Percentiles rank a stretch among this genome's conserved stretches.
phyloP scores from a whole-genome alignment of 2,888 invertebrate species.

The Coenonympha glycerion region DNA sequence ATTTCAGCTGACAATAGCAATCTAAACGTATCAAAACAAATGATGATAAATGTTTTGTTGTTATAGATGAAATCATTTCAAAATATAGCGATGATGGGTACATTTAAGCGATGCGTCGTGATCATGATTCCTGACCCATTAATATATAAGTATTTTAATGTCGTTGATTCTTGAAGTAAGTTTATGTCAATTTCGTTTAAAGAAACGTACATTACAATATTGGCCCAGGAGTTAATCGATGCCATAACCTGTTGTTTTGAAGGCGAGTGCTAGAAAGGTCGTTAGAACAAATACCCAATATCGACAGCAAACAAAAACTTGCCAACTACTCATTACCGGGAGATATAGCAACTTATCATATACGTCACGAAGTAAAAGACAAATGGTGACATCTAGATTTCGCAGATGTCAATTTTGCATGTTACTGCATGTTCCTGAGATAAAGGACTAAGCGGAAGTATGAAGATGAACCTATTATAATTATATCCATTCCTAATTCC shows the following conservation, averaged over 20 bases:
- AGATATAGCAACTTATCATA: no score
- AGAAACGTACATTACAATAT: not conserved
- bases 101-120: slow-evolving; percentile 3
- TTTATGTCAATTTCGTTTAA: not conserved
- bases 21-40: slow-evolving; percentile 22
- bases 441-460: no score
- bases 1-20: slow-evolving; percentile 8
- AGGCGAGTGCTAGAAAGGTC: not conserved
- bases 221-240: not conserved
- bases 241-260: not conserved
- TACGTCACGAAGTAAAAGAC: no score
- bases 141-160: not conserved
- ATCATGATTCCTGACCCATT: not conserved
- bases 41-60: slow-evolving; percentile 20
- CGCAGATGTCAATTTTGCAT: no score
- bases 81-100: slow-evolving; percentile 12
- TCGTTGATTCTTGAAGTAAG: not conserved
- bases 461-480: no score
- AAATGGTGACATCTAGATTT: no score
- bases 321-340: no score
- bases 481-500: no score
- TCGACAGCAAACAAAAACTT: not conserved
- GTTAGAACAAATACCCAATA: not conserved
- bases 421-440: no score
- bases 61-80: slow-evolving; percentile 19